Percentiles rank a stretch among this genome's conserved stretches.
Conservation (phyloP, 2,113 vertebrate species). For the Eretmochelys imbricata region DNA sequence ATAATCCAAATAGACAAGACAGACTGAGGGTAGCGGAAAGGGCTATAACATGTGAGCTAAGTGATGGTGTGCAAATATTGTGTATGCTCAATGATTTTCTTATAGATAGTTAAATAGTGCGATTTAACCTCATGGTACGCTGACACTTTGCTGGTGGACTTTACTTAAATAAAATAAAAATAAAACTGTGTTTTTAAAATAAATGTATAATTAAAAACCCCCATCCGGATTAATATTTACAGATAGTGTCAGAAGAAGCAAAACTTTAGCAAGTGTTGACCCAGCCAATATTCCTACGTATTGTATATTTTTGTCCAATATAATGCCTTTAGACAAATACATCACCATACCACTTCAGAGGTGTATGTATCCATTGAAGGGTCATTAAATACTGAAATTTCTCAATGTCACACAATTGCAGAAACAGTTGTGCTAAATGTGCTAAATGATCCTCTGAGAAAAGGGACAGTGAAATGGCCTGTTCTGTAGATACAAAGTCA, state of each 20-base stretch:
- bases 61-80: background rate
- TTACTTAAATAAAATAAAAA: slow-evolving; percentile 25
- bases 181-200: slow-evolving; percentile 32
- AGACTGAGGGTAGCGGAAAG: background rate
- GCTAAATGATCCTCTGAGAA: slow-evolving; percentile 17
- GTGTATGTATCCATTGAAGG: slow-evolving; percentile 52
- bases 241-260: slow-evolving; percentile 13
- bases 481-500: background rate
- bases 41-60: background rate
- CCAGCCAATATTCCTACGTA: slow-evolving; percentile 31
- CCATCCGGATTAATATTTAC: slow-evolving; percentile 53
- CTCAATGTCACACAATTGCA: slow-evolving; percentile 35
- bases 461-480: background rate
- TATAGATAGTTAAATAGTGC: background rate
- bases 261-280: slow-evolving; percentile 60
- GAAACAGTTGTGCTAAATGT: slow-evolving; percentile 40
- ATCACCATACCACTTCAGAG: slow-evolving; percentile 57
- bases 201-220: slow-evolving; percentile 22
- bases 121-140: background rate
- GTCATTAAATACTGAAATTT: slow-evolving; percentile 42
- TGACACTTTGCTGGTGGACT: background rate
- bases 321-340: slow-evolving; percentile 51
- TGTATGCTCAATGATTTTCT: background rate
- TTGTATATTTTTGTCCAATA: slow-evolving; percentile 59
- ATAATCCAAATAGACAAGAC: background rate